A percentile compares a stretch with the other conserved stretches of the same genome.
Conservation (phyloP, 2,888 invertebrate genomes). For the Rotaria socialis region DNA sequence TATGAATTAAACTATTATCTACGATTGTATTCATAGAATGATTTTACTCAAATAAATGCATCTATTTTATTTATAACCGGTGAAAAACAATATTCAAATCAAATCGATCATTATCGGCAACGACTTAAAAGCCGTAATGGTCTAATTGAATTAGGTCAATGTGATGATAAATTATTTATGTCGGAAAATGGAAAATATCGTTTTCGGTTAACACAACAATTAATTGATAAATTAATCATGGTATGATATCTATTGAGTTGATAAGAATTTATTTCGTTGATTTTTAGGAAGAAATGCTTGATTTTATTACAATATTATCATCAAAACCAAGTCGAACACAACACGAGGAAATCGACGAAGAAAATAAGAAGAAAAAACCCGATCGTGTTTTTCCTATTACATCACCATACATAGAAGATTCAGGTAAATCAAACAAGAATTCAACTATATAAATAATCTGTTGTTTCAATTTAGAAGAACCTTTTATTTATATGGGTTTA, state of each 20-base stretch:
- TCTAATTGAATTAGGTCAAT: not conserved
- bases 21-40: not conserved
- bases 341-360: not conserved
- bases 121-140: constrained; percentile 5
- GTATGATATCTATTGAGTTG: not conserved
- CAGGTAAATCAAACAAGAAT: not conserved
- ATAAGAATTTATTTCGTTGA: not conserved
- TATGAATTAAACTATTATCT: no score
- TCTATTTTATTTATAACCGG: constrained; percentile 10
- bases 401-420: not conserved
- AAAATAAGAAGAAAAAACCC: not conserved
- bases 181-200: constrained; percentile 25
- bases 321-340: not conserved
- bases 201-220: constrained; percentile 15
- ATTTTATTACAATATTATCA: constrained; percentile 5
- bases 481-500: constrained; percentile 1
- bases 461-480: not conserved
- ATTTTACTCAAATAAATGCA: not conserved
- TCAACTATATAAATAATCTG: no score
- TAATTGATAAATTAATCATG: constrained; percentile 29
- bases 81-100: not conserved
- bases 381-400: not conserved
- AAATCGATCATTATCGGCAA: constrained; percentile 5
- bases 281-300: constrained; percentile 11
- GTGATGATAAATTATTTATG: constrained; percentile 19